A percentile compares a stretch with the other conserved stretches of the same genome.
Conservation (phyloP, 2,888 invertebrate species). For the Pterostichus niger region DNA sequence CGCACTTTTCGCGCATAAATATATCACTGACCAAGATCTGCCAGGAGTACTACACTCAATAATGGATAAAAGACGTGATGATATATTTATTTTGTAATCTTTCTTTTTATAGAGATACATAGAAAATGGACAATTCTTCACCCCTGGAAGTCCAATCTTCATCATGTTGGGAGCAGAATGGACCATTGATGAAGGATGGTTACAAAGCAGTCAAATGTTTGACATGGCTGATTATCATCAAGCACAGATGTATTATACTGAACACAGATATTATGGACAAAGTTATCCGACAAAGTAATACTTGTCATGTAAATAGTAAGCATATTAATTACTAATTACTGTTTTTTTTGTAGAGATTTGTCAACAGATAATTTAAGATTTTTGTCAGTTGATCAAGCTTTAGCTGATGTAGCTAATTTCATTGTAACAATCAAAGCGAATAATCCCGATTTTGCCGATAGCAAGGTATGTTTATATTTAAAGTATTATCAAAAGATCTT, state of each 20-base stretch:
- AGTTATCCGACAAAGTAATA: conserved; percentile 85
- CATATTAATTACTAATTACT: too few species aligned
- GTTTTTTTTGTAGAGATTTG: conserved; percentile 8
- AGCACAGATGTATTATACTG: conserved; percentile 86
- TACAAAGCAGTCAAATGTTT: conserved; percentile 81
- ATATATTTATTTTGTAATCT: not conserved
- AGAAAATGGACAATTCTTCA: conserved; percentile 77
- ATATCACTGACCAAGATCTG: too few species aligned
- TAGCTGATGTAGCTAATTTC: conserved; percentile 85
- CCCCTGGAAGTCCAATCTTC: conserved; percentile 81
- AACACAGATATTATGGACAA: conserved; percentile 90
- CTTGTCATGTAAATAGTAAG: too few species aligned
- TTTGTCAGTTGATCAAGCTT: conserved; percentile 82
- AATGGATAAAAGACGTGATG: too few species aligned
- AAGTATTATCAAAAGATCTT: too few species aligned
- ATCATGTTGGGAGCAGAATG: conserved; percentile 89
- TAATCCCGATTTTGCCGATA: conserved; percentile 60
- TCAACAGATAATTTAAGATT: conserved; percentile 80
- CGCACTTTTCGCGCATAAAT: too few species aligned
- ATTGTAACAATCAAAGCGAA: conserved; percentile 76
- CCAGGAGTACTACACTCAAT: too few species aligned
- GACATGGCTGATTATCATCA: conserved; percentile 80
- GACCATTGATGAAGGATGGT: conserved; percentile 80
- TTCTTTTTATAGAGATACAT: conserved; percentile 77
- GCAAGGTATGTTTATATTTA: conserved; percentile 63